Conservation (phyloP, 2,113 vertebrate genomes). For the Opisthocomus hoazin region DNA sequence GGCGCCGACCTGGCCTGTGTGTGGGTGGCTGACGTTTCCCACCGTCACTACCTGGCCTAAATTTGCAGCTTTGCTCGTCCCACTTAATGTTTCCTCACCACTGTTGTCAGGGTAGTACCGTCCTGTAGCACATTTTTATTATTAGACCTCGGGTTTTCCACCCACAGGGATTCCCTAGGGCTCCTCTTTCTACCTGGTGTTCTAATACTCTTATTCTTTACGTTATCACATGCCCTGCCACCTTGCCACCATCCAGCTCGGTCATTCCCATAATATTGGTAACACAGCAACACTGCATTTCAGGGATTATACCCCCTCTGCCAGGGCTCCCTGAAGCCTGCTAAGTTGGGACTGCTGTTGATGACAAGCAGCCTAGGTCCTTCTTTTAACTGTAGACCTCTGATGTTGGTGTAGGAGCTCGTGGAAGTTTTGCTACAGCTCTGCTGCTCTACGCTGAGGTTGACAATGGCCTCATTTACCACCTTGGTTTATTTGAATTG, state of each 20-base stretch:
- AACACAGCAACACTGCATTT: background rate
- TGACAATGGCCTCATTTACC: background rate
- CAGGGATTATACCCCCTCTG: background rate
- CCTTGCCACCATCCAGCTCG: background rate
- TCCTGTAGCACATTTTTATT: background rate
- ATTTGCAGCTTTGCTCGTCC: background rate
- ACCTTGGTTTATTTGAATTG: rapidly evolving
- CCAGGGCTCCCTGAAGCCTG: background rate
- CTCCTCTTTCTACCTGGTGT: background rate
- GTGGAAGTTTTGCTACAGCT: background rate
- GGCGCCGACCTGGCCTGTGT: rapidly evolving
- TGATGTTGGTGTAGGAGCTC: background rate
- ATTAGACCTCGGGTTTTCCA: background rate
- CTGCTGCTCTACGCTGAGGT: background rate
- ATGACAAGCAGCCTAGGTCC: background rate
- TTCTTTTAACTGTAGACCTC: background rate
- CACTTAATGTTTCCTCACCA: background rate
- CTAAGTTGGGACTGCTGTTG: background rate
- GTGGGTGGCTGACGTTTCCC: background rate
- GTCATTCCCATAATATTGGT: rapidly evolving
- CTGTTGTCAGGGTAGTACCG: background rate
- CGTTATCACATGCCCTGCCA: background rate
- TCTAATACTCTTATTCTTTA: background rate
- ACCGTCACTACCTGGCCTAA: background rate
- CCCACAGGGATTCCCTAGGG: background rate